A percentile compares a stretch with the other conserved stretches of the same genome.
These are phyloP conservation scores for Meda fulgida DNA, from an alignment of 2,797 vertebrate genomes.

Conservation along the genomic window DNA sequence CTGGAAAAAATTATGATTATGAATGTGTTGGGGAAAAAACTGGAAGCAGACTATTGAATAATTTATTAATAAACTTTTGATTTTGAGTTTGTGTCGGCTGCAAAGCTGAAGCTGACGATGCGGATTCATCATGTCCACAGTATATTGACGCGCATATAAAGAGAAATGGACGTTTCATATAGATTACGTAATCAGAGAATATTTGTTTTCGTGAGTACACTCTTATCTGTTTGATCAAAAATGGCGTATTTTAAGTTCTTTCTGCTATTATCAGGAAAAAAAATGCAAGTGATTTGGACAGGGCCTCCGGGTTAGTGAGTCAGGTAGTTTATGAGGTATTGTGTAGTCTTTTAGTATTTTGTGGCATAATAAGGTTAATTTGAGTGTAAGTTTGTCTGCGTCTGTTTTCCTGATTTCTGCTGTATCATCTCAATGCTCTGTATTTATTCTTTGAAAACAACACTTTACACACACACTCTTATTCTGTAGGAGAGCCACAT, in stretches of 20 bases:
- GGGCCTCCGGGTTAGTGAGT: background rate
- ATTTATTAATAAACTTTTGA: background rate
- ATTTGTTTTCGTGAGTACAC: background rate
- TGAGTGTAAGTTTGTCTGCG: background rate
- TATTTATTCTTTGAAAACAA: background rate
- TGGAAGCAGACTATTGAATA: background rate
- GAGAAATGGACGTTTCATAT: too few relatives aligned
- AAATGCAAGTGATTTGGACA: background rate
- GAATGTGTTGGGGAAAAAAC: too few relatives aligned
- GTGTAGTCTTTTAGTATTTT: background rate
- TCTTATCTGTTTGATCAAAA: background rate
- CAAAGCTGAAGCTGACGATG: background rate
- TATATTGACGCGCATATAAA: background rate
- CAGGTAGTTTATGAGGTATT: background rate
- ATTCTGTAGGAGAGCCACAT: background rate
- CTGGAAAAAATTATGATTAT: background rate
- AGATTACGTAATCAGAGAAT: background rate
- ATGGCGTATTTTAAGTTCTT: background rate
- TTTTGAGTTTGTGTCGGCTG: background rate
- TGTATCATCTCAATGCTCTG: background rate
- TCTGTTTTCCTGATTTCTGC: constrained; percentile 15
- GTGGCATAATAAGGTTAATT: background rate
- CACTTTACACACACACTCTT: background rate
- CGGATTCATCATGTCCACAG: background rate
- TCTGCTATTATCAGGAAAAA: background rate